These are phyloP conservation scores for Panthera tigris DNA, from an alignment of 2,113 vertebrate species.

Conservation along the genomic window DNA sequence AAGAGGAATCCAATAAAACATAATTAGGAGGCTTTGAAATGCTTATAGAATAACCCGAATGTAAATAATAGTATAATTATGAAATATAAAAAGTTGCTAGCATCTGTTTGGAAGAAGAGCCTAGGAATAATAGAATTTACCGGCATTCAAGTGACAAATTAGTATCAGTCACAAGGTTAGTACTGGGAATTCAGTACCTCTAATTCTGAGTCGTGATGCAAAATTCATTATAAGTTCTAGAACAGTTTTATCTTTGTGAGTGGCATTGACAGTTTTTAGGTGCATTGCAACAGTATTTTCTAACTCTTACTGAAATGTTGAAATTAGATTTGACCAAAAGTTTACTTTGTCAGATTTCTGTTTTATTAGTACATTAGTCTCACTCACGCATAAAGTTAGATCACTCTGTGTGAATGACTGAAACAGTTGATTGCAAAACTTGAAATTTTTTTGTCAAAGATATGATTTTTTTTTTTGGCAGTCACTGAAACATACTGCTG, in stretches of 20 bases:
- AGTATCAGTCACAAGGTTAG: not conserved
- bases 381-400: not conserved
- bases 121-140: not conserved
- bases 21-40: constrained; percentile 17
- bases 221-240: constrained; percentile 1
- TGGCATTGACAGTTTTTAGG: constrained; percentile 33
- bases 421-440: constrained; percentile 12
- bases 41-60: not conserved
- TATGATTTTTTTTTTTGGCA: not conserved
- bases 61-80: not conserved
- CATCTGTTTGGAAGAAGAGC: not conserved
- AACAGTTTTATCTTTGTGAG: constrained; percentile 35
- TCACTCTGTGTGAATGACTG: not conserved
- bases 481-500: not conserved
- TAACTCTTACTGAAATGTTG: not conserved
- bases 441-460: constrained; percentile 43
- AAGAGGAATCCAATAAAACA: not conserved
- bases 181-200: not conserved
- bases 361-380: not conserved
- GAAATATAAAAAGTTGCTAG: not conserved
- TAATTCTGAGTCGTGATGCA: not conserved
- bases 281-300: not conserved
- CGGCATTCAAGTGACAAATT: constrained; percentile 7
- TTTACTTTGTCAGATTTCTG: not conserved
- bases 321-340: not conserved